Evolutionary conservation across 2,113 vertebrate genomes (phyloP).

Genomic region (Lepisosteus osseus): DNA sequence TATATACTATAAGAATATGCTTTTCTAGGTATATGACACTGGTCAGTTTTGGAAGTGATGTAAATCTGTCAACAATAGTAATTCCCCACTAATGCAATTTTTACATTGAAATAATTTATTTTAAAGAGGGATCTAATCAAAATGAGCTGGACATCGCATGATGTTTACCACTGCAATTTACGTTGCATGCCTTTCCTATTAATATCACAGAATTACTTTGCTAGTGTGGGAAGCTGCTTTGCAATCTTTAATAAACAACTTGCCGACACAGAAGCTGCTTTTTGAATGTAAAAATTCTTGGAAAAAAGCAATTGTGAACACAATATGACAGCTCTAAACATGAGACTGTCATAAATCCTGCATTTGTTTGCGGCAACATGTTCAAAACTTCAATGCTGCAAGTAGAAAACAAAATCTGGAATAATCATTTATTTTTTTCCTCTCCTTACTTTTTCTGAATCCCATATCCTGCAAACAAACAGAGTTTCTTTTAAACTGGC

Average conservation of each 20-base stretch:
- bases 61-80: no score
- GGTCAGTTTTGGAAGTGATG: no score
- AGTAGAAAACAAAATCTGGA: conserved; percentile 10
- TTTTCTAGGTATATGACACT: no score
- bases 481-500: conserved; percentile 23
- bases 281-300: conserved; percentile 3
- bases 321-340: conserved; percentile 10
- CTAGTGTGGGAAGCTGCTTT: neutral
- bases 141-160: no score
- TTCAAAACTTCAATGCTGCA: conserved; percentile 23
- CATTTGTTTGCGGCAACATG: conserved; percentile 24
- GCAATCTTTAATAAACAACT: neutral
- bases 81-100: no score
- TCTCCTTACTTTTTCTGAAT: neutral
- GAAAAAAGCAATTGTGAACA: conserved; percentile 22
- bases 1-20: no score
- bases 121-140: no score
- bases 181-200: no score
- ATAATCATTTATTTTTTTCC: conserved; percentile 10
- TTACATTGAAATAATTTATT: no score
- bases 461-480: conserved; percentile 28
- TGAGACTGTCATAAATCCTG: conserved; percentile 25
- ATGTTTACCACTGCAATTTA: no score
- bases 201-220: no score
- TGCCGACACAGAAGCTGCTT: neutral